Conservation (phyloP, 2,888 invertebrate genomes). For the Cephus rjabovi region DNA sequence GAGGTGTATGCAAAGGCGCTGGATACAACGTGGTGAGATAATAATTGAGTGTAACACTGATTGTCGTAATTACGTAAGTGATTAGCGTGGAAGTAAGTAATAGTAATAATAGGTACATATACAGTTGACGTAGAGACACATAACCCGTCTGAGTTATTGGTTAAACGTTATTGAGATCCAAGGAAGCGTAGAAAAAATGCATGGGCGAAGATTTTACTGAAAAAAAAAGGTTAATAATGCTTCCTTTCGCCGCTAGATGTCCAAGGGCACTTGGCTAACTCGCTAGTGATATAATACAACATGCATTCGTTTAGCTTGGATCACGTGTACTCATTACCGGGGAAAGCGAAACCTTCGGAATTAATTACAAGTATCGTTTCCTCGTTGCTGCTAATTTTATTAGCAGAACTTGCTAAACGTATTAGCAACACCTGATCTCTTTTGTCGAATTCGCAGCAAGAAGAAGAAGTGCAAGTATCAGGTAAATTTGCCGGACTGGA, state of each 20-base stretch:
- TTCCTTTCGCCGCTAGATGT: background rate
- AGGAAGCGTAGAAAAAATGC: background rate
- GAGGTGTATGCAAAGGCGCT: conserved; percentile 49
- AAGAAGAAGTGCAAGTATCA: conserved; percentile 55
- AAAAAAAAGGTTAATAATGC: no score
- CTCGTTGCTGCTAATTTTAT: background rate
- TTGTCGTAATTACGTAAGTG: background rate
- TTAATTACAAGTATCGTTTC: background rate
- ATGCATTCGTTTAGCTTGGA: background rate
- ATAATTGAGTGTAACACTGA: background rate
- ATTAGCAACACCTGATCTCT: background rate
- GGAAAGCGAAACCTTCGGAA: background rate
- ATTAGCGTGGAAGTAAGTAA: background rate
- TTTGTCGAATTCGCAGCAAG: conserved; percentile 37
- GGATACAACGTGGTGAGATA: conserved; percentile 50
- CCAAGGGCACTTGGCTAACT: background rate
- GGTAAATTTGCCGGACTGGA: conserved; percentile 55
- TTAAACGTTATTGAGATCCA: background rate
- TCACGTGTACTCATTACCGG: background rate
- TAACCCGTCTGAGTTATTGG: background rate
- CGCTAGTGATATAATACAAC: background rate
- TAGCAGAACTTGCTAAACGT: background rate
- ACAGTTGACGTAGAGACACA: background rate
- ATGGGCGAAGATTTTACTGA: background rate
- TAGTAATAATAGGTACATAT: background rate